phyloP scores from a whole-genome alignment of 2,797 vertebrate species.

The Epinephelus awoara region DNA sequence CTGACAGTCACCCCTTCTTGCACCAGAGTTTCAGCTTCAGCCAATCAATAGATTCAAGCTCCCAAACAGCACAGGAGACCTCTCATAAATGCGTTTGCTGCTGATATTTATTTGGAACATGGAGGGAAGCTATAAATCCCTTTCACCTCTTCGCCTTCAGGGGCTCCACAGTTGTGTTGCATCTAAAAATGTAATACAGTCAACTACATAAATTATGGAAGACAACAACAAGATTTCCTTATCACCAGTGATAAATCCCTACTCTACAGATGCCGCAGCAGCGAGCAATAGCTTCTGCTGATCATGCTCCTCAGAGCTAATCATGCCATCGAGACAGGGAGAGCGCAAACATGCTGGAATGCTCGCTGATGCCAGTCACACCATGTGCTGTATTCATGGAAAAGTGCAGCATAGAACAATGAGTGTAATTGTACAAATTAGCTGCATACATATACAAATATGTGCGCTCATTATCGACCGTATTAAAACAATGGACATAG shows the following conservation, averaged over 20 bases:
- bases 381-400: not conserved
- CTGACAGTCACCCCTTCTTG: slow-evolving; percentile 30
- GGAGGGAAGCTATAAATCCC: slow-evolving; percentile 67
- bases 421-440: not conserved
- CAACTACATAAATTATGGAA: slow-evolving; percentile 78
- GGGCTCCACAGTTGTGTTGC: slow-evolving; percentile 50
- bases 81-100: slow-evolving; percentile 51
- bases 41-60: slow-evolving; percentile 61
- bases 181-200: slow-evolving; percentile 71
- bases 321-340: slow-evolving; percentile 58
- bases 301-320: slow-evolving; percentile 72
- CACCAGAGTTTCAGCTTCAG: slow-evolving; percentile 52
- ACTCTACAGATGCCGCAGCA: slow-evolving; percentile 53
- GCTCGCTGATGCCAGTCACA: not conserved
- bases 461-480: not conserved
- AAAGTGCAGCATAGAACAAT: not conserved
- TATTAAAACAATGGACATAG: no score
- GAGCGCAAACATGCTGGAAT: slow-evolving; percentile 50
- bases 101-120: slow-evolving; percentile 72
- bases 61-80: slow-evolving; percentile 29
- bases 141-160: slow-evolving; percentile 49
- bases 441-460: not conserved
- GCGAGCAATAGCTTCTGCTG: slow-evolving; percentile 57
- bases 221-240: slow-evolving; percentile 80
- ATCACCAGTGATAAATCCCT: slow-evolving; percentile 81